phyloP scores from a whole-genome alignment of 2,797 vertebrate genomes.

The Orientallactaga sibirica region DNA sequence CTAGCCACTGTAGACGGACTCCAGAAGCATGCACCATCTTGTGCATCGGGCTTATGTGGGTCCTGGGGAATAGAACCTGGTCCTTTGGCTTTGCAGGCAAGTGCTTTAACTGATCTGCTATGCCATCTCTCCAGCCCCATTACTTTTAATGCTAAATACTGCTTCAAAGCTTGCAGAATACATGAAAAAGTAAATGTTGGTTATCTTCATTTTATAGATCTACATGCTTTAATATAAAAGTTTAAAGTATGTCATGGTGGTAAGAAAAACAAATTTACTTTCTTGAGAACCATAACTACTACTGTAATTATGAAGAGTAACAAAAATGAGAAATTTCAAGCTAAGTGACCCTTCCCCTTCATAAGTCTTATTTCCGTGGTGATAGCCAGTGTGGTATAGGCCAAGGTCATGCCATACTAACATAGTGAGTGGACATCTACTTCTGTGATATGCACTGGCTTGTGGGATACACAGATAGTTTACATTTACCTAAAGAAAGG shows the following conservation, averaged over 20 bases:
- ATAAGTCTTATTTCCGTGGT: not conserved
- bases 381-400: not conserved
- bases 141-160: conserved; percentile 21
- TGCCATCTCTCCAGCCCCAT: not conserved
- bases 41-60: too few relatives aligned
- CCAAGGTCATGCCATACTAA: not conserved
- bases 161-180: conserved; percentile 8
- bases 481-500: conserved; percentile 6
- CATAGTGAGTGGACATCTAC: not conserved
- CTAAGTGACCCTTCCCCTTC: not conserved
- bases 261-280: not conserved
- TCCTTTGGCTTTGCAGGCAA: too few relatives aligned
- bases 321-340: conserved; percentile 18
- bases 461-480: not conserved
- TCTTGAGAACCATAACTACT: not conserved
- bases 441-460: not conserved
- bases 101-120: too few relatives aligned
- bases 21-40: too few relatives aligned
- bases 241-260: not conserved
- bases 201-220: conserved; percentile 44
- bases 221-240: not conserved
- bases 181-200: not conserved
- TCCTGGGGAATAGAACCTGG: too few relatives aligned
- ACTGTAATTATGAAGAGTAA: conserved; percentile 28
- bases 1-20: too few relatives aligned